These are phyloP conservation scores for Arrhopalites spinosus DNA, from an alignment of 2,888 invertebrate genomes.

Conservation along the genomic window DNA sequence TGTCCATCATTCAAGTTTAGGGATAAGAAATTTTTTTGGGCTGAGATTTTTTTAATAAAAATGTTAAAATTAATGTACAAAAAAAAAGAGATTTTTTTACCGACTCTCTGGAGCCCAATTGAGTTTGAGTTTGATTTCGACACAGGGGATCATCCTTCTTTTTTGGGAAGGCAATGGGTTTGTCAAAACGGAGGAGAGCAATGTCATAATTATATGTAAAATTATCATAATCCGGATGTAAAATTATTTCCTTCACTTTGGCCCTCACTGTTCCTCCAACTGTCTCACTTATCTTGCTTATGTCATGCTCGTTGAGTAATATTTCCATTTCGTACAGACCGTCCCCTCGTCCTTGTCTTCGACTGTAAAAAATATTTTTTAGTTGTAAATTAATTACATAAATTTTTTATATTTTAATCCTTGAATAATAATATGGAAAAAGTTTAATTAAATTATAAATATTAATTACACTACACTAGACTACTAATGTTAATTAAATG, in stretches of 20 bases:
- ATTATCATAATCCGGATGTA: constrained; percentile 53
- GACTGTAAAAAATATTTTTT: constrained; percentile 25
- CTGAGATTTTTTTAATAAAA: too few species aligned
- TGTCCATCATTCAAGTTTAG: too few species aligned
- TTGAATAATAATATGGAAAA: background rate
- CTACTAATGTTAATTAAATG: too few species aligned
- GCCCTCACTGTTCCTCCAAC: constrained; percentile 44
- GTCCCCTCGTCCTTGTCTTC: constrained; percentile 1
- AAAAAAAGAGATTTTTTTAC: too few species aligned
- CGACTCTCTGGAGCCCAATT: too few species aligned
- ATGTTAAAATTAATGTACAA: too few species aligned
- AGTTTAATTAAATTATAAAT: too few species aligned
- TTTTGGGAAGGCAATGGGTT: constrained; percentile 40
- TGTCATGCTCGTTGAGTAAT: constrained; percentile 50
- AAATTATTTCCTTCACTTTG: constrained; percentile 41
- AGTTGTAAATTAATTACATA: too few species aligned
- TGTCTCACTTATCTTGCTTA: constrained; percentile 43
- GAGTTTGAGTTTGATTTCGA: too few species aligned
- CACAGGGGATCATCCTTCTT: background rate
- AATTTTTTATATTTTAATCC: too few species aligned
- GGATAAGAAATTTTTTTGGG: too few species aligned
- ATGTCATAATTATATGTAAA: constrained; percentile 49
- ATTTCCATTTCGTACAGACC: constrained; percentile 42
- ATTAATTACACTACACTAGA: too few species aligned
- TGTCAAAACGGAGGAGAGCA: constrained; percentile 44